These are phyloP conservation scores for Neolamprologus variostigma DNA, from an alignment of 2,113 vertebrate genomes.

Conservation along the genomic window DNA sequence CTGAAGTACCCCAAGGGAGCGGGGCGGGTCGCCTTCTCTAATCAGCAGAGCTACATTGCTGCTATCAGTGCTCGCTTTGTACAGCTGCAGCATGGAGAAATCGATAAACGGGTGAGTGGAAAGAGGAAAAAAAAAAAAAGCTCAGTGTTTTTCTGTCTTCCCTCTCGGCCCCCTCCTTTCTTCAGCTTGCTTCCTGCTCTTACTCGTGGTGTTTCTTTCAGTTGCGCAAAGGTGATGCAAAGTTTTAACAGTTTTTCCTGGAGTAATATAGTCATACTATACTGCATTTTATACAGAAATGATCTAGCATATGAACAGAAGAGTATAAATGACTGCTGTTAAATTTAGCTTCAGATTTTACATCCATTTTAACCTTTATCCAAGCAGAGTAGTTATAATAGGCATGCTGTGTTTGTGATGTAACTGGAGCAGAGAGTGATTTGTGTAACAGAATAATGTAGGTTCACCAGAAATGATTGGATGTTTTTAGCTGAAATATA, in stretches of 20 bases:
- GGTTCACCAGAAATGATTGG: neutral
- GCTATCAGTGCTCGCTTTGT: slow-evolving; percentile 99
- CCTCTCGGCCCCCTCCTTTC: neutral
- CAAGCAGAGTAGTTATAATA: neutral
- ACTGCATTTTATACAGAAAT: neutral
- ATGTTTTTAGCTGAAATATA: neutral
- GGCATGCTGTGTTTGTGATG: neutral
- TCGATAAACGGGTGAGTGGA: slow-evolving; percentile 97
- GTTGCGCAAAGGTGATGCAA: neutral
- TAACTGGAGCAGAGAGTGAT: neutral
- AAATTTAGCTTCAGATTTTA: neutral
- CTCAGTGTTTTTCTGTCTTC: neutral
- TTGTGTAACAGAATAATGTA: neutral
- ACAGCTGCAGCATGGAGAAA: slow-evolving; percentile 99
- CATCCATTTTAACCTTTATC: neutral
- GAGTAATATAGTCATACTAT: neutral
- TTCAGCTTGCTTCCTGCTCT: neutral
- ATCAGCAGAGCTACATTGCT: slow-evolving; percentile 99
- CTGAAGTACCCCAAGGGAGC: slow-evolving; percentile 99
- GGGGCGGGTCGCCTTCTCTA: slow-evolving; percentile 97
- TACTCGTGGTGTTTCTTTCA: neutral
- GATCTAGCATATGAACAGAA: neutral
- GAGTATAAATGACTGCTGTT: neutral
- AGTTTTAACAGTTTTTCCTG: neutral
- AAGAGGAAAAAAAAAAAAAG: neutral